These are phyloP conservation scores for Galaxias olidus DNA, from an alignment of 2,797 vertebrate species.

Conservation along the genomic window DNA sequence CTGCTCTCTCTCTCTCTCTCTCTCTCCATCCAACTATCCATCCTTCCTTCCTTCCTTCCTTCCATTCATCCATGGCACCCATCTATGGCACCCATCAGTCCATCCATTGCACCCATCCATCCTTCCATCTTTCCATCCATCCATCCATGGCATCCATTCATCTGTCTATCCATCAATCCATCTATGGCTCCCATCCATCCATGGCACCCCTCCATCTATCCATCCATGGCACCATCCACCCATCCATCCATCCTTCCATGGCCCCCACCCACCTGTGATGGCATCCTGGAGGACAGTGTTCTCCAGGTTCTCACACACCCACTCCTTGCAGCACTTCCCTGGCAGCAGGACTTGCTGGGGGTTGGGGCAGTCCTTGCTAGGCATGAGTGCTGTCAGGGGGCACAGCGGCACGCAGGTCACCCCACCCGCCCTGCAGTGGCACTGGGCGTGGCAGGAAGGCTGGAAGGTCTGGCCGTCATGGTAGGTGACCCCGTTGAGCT, in stretches of 20 bases:
- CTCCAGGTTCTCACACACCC: slow-evolving; percentile 85
- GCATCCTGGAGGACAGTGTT: slow-evolving; percentile 67
- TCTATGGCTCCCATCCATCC: not conserved
- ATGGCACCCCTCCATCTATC: not conserved
- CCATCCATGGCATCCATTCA: not conserved
- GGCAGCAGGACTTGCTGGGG: slow-evolving; percentile 80
- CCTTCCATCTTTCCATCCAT: not conserved
- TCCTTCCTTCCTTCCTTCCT: too few relatives aligned
- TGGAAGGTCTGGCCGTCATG: slow-evolving; percentile 88
- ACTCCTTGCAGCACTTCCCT: slow-evolving; percentile 91
- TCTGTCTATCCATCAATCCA: not conserved
- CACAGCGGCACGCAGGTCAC: slow-evolving; percentile 85
- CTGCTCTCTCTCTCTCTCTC: too few relatives aligned
- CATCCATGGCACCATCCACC: not conserved
- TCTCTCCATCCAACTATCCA: too few relatives aligned
- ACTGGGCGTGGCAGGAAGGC: slow-evolving; percentile 84
- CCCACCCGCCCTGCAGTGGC: slow-evolving; percentile 84
- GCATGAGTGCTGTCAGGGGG: slow-evolving; percentile 76
- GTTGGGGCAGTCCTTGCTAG: slow-evolving; percentile 84
- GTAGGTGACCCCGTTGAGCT: slow-evolving; percentile 82
- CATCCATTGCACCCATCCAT: too few relatives aligned
- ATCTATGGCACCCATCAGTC: too few relatives aligned
- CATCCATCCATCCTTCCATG: too few relatives aligned
- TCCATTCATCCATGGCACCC: too few relatives aligned
- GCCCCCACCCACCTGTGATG: slow-evolving; percentile 70